A percentile compares a stretch with the other conserved stretches of the same genome.
phyloP scores from a whole-genome alignment of 2,113 vertebrate genomes.

The Daubentonia madagascariensis region DNA sequence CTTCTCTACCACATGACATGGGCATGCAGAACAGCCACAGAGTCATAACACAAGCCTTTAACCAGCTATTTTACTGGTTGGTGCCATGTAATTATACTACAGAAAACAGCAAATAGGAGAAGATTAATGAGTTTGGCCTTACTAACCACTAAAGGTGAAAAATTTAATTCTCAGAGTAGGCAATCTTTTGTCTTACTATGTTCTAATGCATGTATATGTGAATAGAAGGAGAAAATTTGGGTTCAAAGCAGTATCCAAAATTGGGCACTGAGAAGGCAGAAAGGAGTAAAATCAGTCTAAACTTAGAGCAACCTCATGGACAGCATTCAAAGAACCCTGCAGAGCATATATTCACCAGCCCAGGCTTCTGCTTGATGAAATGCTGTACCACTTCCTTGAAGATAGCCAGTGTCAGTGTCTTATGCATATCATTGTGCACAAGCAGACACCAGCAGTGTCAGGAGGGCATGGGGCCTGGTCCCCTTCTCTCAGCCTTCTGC shows the following conservation, averaged over 20 bases:
- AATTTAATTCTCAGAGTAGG: slow-evolving; percentile 60
- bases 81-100: slow-evolving; percentile 13
- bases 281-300: not conserved
- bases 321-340: not conserved
- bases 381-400: not conserved
- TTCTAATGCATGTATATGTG: not conserved
- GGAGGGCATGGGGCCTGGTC: not conserved
- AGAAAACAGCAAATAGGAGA: slow-evolving; percentile 52
- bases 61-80: slow-evolving; percentile 16
- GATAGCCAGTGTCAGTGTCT: not conserved
- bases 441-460: not conserved
- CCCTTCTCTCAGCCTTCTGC: not conserved
- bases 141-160: slow-evolving; percentile 49
- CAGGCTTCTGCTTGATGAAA: not conserved
- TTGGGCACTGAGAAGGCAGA: not conserved
- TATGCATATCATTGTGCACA: not conserved
- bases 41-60: not conserved
- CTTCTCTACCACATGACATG: not conserved
- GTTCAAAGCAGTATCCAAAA: not conserved
- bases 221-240: slow-evolving; percentile 25
- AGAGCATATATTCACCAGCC: not conserved
- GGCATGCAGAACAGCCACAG: not conserved
- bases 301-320: not conserved
- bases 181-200: slow-evolving; percentile 48
- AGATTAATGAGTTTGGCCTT: slow-evolving; percentile 65